phyloP scores from a whole-genome alignment of 1,140 invertebrate species.

The Triops cancriformis region DNA sequence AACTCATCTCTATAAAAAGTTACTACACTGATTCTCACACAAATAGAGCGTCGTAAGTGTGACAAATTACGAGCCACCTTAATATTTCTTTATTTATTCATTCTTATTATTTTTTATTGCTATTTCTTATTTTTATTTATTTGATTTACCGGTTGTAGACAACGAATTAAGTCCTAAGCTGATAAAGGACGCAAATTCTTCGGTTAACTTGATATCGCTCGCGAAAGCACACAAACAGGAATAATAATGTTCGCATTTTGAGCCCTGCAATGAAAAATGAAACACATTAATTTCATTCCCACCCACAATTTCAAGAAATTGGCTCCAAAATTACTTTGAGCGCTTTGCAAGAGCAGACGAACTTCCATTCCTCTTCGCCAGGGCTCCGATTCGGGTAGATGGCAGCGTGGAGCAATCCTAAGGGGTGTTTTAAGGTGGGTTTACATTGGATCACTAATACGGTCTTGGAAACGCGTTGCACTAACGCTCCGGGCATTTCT shows the following conservation, averaged over 20 bases:
- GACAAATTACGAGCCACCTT: neutral
- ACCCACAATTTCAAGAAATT: constrained; percentile 18
- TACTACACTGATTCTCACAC: too few species aligned
- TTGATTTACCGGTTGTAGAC: neutral
- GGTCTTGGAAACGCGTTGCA: constrained; percentile 66
- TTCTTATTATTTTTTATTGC: neutral
- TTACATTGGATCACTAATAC: constrained; percentile 71
- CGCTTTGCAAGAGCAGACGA: constrained; percentile 54
- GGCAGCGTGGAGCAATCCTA: constrained; percentile 64
- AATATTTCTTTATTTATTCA: neutral
- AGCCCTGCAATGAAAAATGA: constrained; percentile 31
- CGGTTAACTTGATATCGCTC: constrained; percentile 55
- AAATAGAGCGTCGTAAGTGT: neutral
- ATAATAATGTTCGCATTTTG: constrained; percentile 48
- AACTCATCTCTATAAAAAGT: too few species aligned
- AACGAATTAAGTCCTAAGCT: neutral
- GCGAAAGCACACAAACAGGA: constrained; percentile 69
- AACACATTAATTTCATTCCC: neutral
- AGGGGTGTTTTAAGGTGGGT: constrained; percentile 55
- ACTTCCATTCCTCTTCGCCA: constrained; percentile 49
- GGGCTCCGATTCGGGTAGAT: constrained; percentile 46
- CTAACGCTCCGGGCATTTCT: constrained; percentile 47
- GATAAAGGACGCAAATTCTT: constrained; percentile 51
- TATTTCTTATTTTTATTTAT: neutral
- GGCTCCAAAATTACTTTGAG: constrained; percentile 50